A percentile compares a stretch with the other conserved stretches of the same genome.
Conservation (phyloP, 37 sponge, comb jelly and placozoan species). For the Aplysina aerophoba region DNA sequence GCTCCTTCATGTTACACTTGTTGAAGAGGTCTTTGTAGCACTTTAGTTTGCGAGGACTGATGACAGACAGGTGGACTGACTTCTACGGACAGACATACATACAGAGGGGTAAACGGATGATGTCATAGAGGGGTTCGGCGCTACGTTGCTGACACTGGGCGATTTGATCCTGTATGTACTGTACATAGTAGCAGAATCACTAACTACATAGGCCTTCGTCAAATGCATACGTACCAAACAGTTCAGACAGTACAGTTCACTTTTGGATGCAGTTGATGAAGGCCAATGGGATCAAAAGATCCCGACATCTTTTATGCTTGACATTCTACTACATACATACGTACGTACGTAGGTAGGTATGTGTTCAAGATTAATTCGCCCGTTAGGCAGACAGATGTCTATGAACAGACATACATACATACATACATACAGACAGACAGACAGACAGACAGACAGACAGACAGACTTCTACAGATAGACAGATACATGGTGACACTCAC, state of each 20-base stretch:
- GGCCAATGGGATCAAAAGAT: too few species aligned
- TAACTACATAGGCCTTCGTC: too few species aligned
- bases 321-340: neutral
- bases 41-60: conserved; percentile 9
- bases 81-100: neutral
- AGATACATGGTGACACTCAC: too few species aligned
- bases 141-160: too few species aligned
- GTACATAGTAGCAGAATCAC: too few species aligned
- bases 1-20: conserved; percentile 16
- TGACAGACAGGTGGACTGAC: conserved; percentile 13
- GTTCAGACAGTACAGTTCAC: too few species aligned
- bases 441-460: neutral
- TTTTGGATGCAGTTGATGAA: too few species aligned
- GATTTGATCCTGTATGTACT: too few species aligned
- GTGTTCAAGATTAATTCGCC: neutral
- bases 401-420: neutral
- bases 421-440: neutral
- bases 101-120: neutral
- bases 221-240: too few species aligned
- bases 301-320: too few species aligned
- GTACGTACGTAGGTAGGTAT: conserved; percentile 11
- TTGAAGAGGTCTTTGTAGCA: conserved; percentile 4
- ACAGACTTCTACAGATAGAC: too few species aligned
- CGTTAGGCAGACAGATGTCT: neutral
- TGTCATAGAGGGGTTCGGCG: too few species aligned